phyloP scores from a whole-genome alignment of 2,888 invertebrate genomes.

The Agrochola litura region DNA sequence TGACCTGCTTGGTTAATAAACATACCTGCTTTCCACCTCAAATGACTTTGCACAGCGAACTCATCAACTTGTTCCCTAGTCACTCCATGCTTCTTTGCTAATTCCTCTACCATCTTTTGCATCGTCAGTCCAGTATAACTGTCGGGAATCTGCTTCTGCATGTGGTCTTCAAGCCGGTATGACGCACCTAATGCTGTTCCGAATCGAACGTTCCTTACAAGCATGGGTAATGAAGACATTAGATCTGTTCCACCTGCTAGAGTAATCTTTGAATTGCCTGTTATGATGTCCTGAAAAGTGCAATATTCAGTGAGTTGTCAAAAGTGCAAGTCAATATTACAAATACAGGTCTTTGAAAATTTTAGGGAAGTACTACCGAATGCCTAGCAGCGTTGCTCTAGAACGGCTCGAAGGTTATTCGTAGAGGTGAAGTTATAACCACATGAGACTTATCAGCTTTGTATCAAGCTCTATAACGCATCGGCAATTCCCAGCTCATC shows the following conservation, averaged over 20 bases:
- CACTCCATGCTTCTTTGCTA: slow-evolving; percentile 94
- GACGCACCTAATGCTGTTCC: slow-evolving; percentile 95
- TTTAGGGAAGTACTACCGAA: not conserved
- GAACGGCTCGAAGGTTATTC: not conserved
- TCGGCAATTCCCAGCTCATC: too few relatives aligned
- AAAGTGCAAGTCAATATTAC: too few relatives aligned
- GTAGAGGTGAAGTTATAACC: not conserved
- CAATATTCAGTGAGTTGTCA: not conserved
- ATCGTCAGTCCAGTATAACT: slow-evolving; percentile 95
- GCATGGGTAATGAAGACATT: slow-evolving; percentile 97
- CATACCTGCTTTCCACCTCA: slow-evolving; percentile 95
- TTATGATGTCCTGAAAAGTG: slow-evolving; percentile 93
- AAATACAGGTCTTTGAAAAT: not conserved
- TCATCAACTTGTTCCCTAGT: slow-evolving; percentile 94
- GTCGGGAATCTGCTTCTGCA: slow-evolving; percentile 91
- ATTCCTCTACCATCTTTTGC: slow-evolving; percentile 97
- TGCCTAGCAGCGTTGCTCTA: not conserved
- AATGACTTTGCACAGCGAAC: slow-evolving; percentile 95
- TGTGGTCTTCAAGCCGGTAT: slow-evolving; percentile 94
- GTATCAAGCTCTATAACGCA: not conserved
- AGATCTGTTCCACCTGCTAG: slow-evolving; percentile 98
- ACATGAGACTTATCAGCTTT: not conserved
- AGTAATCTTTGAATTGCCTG: slow-evolving; percentile 95
- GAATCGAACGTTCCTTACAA: slow-evolving; percentile 96
- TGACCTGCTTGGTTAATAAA: not conserved